Conservation (phyloP, 1,140 invertebrate genomes). For the Panagrolaimus sp. region DNA sequence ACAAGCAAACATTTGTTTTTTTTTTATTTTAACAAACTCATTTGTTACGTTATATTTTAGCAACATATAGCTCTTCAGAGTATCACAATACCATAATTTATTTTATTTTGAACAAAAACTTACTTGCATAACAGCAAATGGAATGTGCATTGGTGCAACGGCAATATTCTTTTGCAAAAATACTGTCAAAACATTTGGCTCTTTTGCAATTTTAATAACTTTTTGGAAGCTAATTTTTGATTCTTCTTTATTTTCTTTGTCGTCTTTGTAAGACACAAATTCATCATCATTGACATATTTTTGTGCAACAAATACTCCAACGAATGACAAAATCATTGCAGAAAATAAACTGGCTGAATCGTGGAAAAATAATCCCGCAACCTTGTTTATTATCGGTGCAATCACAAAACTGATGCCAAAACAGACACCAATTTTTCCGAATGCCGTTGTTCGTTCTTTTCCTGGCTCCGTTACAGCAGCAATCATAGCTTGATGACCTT, state of each 20-base stretch:
- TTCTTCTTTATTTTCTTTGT: background rate
- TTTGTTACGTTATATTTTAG: no score
- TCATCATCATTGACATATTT: background rate
- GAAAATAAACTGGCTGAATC: slow-evolving; percentile 1
- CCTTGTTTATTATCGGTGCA: background rate
- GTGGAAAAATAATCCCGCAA: background rate
- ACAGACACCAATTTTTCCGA: background rate
- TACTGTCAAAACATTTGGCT: slow-evolving; percentile 1
- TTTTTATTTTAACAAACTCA: no score
- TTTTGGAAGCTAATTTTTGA: background rate
- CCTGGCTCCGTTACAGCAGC: background rate
- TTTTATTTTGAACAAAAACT: no score
- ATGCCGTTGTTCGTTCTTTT: background rate
- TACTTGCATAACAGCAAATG: slow-evolving; percentile 13
- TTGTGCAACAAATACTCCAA: background rate
- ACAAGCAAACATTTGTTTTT: no score
- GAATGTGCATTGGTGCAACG: background rate
- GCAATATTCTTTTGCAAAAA: slow-evolving; percentile 17
- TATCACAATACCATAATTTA: no score
- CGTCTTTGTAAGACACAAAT: background rate
- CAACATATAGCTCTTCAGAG: no score
- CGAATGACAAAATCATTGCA: background rate
- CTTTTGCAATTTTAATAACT: background rate
- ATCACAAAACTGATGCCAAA: slow-evolving; percentile 12
- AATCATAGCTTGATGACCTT: slow-evolving; percentile 7